phyloP scores from a whole-genome alignment of 2,113 vertebrate species.

The Perccottus glenii region DNA sequence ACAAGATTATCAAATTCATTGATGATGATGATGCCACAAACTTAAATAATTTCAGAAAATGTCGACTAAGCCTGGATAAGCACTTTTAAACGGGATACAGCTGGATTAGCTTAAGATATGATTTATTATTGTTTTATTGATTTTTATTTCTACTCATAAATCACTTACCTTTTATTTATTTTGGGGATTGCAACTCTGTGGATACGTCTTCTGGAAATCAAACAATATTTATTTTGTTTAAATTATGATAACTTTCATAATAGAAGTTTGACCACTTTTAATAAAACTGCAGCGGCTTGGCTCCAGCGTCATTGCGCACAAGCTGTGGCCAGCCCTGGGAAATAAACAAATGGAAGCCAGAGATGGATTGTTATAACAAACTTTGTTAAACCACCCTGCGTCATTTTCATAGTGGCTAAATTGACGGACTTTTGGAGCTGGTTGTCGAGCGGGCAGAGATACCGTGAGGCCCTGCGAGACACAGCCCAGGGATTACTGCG shows the following conservation, averaged over 20 bases:
- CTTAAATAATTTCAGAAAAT: constrained; percentile 77
- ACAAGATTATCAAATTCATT: constrained; percentile 81
- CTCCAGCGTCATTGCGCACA: neutral
- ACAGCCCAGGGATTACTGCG: constrained; percentile 72
- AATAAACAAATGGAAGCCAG: neutral
- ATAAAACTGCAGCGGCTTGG: too few species aligned
- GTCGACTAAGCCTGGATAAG: constrained; percentile 73
- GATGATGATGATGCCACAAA: constrained; percentile 81
- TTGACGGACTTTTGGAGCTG: neutral
- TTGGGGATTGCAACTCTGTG: neutral
- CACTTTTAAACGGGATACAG: constrained; percentile 66
- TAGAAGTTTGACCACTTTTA: too few species aligned
- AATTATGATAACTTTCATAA: too few species aligned
- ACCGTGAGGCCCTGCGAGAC: constrained; percentile 66
- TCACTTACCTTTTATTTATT: constrained; percentile 32
- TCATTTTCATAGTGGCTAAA: neutral
- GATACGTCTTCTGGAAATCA: neutral
- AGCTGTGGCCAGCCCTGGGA: neutral
- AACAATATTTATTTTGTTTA: too few species aligned
- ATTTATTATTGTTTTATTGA: constrained; percentile 42
- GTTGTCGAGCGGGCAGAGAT: constrained; percentile 40
- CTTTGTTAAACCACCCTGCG: too few species aligned
- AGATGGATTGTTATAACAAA: neutral
- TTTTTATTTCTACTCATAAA: neutral
- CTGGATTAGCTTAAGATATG: constrained; percentile 64